phyloP scores from a whole-genome alignment of 2,888 invertebrate species.

The Tubulanus polymorphus region DNA sequence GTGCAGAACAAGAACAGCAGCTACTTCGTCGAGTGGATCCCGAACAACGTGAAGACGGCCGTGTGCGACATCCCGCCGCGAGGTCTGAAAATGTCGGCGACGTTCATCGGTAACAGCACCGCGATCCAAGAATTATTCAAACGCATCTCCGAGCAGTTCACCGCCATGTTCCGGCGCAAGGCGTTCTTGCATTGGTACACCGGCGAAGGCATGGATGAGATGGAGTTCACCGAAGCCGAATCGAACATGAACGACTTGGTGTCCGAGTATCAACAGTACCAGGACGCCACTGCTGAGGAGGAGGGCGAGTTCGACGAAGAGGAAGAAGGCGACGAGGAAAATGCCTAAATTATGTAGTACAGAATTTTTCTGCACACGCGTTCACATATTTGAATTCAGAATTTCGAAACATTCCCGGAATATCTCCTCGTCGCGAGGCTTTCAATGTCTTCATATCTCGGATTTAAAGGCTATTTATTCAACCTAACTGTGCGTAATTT shows the following conservation, averaged over 20 bases:
- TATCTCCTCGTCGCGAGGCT: no score
- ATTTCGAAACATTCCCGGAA: no score
- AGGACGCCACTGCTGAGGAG: constrained; percentile 37
- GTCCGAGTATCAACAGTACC: constrained; percentile 46
- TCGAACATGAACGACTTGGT: constrained; percentile 76
- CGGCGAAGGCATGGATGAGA: constrained; percentile 95
- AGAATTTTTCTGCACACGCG: no score
- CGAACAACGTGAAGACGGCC: constrained; percentile 58
- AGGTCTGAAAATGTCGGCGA: constrained; percentile 81
- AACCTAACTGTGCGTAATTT: no score
- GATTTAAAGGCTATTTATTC: no score
- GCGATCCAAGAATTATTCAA: constrained; percentile 25
- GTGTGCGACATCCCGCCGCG: constrained; percentile 89
- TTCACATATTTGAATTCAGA: no score
- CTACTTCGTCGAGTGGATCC: constrained; percentile 47
- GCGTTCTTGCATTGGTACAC: constrained; percentile 98
- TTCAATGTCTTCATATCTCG: no score
- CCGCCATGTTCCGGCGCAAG: constrained; percentile 89
- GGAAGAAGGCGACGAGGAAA: constrained; percentile 47
- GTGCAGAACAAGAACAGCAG: constrained; percentile 57
- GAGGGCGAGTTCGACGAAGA: constrained; percentile 32
- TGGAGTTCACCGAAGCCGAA: constrained; percentile 95
- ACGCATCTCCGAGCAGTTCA: constrained; percentile 26
- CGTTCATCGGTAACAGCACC: neutral
- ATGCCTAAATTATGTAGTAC: no score